A percentile compares a stretch with the other conserved stretches of the same genome.
These are phyloP conservation scores for Geopemphigus sp. DNA, from an alignment of 1,140 invertebrate species.

Conservation along the genomic window DNA sequence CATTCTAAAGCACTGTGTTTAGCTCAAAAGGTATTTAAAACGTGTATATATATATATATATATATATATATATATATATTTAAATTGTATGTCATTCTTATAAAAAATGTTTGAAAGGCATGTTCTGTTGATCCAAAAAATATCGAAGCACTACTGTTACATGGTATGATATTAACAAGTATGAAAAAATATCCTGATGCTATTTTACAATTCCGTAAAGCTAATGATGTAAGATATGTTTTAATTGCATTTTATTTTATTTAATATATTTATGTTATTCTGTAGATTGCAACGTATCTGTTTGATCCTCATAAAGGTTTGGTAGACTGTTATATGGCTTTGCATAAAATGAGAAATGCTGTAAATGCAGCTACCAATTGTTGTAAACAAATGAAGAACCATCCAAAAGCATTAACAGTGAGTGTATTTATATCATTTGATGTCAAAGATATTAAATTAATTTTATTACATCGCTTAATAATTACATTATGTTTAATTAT, in stretches of 20 bases:
- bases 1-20: constrained; percentile 50
- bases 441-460: too few species aligned
- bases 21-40: constrained; percentile 58
- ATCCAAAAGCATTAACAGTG: constrained; percentile 68
- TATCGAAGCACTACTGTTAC: constrained; percentile 70
- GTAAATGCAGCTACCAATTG: constrained; percentile 67
- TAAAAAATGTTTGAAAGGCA: constrained; percentile 55
- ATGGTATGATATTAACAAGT: constrained; percentile 69
- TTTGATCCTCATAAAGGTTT: constrained; percentile 66
- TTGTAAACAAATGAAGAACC: constrained; percentile 69
- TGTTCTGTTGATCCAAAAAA: constrained; percentile 59
- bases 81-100: neutral
- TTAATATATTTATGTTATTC: constrained; percentile 23
- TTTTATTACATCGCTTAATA: neutral
- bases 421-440: constrained; percentile 51
- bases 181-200: constrained; percentile 72
- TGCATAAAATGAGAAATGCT: constrained; percentile 68
- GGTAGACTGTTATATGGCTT: constrained; percentile 68
- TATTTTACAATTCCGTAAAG: constrained; percentile 69
- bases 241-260: neutral
- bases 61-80: too few species aligned
- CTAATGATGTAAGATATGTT: constrained; percentile 60
- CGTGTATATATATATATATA: too few species aligned
- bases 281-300: constrained; percentile 58
- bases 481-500: neutral